Evolutionary conservation across 2,797 vertebrate species (phyloP).

Genomic region (Petrocephalus sullivani): DNA sequence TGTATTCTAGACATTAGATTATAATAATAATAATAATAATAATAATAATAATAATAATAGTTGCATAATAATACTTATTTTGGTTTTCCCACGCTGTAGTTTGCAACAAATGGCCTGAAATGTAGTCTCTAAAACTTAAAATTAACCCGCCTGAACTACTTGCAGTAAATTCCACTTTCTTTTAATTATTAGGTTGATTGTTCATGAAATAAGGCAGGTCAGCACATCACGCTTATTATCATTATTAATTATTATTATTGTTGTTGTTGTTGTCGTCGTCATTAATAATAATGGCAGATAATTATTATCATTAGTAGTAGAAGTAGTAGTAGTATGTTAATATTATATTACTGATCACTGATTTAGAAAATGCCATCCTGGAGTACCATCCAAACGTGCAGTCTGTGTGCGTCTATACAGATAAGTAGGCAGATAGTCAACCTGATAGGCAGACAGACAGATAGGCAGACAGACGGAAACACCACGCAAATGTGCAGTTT

Average conservation of each 20-base stretch:
- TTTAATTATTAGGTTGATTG: neutral
- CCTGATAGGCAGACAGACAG: neutral
- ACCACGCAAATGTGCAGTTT: neutral
- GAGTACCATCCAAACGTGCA: neutral
- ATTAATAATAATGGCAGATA: too few relatives aligned
- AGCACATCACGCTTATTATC: neutral
- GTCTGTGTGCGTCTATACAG: neutral
- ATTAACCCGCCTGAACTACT: neutral
- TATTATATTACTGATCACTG: neutral
- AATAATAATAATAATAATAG: neutral
- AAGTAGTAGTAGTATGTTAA: neutral
- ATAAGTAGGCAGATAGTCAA: neutral
- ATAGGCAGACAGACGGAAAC: neutral
- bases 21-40: neutral
- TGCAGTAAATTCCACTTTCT: neutral
- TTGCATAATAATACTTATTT: neutral
- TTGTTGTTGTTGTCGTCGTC: neutral
- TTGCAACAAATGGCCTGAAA: neutral
- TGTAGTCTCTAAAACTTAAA: neutral
- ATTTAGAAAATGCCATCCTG: neutral
- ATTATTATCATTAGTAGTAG: neutral
- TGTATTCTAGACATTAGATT: neutral
- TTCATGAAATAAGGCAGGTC: neutral
- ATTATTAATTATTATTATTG: constrained; percentile 6
- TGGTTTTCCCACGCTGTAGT: neutral